phyloP scores from a whole-genome alignment of 2,888 invertebrate species.

The Marasmarcha lunaedactyla region DNA sequence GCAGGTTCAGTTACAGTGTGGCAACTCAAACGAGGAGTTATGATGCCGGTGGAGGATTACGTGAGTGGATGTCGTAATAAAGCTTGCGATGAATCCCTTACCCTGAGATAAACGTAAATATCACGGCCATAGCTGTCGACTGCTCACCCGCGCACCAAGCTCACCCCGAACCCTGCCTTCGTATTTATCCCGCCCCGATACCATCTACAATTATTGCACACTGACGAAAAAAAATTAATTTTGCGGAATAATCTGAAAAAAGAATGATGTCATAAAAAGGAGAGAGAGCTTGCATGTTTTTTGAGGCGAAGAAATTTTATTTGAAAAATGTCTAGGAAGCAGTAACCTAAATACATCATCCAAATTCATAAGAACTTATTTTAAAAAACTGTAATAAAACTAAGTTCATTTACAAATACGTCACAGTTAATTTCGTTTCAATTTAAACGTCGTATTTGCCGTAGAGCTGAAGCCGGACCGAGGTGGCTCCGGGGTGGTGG shows the following conservation, averaged over 20 bases:
- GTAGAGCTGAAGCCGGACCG: slow-evolving; percentile 12
- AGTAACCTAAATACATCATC: no score
- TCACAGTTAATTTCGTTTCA: no score
- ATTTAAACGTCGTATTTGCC: background rate
- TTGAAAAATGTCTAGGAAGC: no score
- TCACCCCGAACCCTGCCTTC: slow-evolving; percentile 25
- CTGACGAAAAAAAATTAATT: slow-evolving; percentile 1
- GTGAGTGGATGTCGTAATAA: slow-evolving; percentile 71
- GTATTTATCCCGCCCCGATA: slow-evolving; percentile 27
- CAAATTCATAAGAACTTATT: no score
- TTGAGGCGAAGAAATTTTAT: no score
- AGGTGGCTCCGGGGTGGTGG: slow-evolving; percentile 20
- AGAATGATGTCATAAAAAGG: background rate
- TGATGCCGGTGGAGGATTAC: slow-evolving; percentile 66
- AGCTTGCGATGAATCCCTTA: slow-evolving; percentile 71
- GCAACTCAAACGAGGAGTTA: slow-evolving; percentile 65
- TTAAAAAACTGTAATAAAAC: no score
- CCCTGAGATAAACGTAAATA: slow-evolving; percentile 70
- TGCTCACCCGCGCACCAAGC: slow-evolving; percentile 18
- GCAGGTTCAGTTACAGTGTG: slow-evolving; percentile 35
- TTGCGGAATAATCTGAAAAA: background rate
- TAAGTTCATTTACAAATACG: no score
- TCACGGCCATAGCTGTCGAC: slow-evolving; percentile 52
- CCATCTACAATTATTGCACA: slow-evolving; percentile 21
- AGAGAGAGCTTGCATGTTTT: slow-evolving; percentile 4